Percentiles rank a stretch among this genome's conserved stretches.
These are phyloP conservation scores for Gadus macrocephalus DNA, from an alignment of 2,113 vertebrate genomes.

Conservation along the genomic window DNA sequence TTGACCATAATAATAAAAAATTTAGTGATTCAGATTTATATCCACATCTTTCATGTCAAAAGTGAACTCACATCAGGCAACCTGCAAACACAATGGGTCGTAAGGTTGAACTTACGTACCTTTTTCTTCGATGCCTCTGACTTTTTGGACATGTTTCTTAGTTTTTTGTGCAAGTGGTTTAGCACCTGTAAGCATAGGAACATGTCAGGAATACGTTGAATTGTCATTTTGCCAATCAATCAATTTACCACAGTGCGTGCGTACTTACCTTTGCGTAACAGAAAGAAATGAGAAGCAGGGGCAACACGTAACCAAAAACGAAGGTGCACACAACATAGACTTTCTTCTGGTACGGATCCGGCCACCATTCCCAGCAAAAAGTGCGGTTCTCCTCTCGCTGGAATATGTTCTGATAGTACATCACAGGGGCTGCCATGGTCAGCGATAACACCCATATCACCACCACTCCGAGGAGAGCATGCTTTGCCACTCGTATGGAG, in stretches of 20 bases:
- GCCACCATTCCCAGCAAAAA: conserved; percentile 95
- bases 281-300: conserved; percentile 91
- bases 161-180: conserved; percentile 93
- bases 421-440: conserved; percentile 88
- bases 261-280: conserved; percentile 93
- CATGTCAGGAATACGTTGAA: not conserved
- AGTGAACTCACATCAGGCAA: not conserved
- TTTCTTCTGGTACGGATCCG: conserved; percentile 78
- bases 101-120: conserved; percentile 67
- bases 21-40: not conserved
- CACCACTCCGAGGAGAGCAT: conserved; percentile 81
- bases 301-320: conserved; percentile 90
- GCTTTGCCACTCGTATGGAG: conserved; percentile 78
- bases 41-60: too few relatives aligned
- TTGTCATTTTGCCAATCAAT: not conserved
- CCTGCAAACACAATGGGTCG: not conserved
- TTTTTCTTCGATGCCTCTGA: conserved; percentile 98
- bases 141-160: conserved; percentile 96
- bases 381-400: conserved; percentile 77
- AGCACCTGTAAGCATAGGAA: conserved; percentile 81
- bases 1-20: too few relatives aligned
- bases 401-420: conserved; percentile 85
- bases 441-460: conserved; percentile 89
- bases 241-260: not conserved
- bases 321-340: conserved; percentile 91